A percentile compares a stretch with the other conserved stretches of the same genome.
Evolutionary conservation across 2,113 vertebrate genomes (phyloP).

Genomic region (Prionailurus viverrinus): DNA sequence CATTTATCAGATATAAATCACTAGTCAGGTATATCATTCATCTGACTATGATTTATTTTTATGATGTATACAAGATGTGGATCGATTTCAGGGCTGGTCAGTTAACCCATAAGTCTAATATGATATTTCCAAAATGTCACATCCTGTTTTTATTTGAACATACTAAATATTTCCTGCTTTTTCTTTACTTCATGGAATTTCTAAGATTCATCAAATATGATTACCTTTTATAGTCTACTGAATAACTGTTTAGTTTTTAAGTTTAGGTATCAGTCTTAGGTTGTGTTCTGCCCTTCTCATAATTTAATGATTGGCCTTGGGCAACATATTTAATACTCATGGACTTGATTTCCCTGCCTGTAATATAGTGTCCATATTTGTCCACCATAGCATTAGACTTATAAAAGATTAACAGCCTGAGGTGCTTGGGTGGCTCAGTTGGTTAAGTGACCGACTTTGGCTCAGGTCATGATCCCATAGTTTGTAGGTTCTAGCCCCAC

Average conservation of each 20-base stretch:
- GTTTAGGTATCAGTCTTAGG: neutral
- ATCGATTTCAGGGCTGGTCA: constrained; percentile 20
- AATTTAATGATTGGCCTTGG: neutral
- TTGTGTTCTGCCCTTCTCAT: neutral
- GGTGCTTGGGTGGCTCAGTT: too few species aligned
- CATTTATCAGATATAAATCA: constrained; percentile 24
- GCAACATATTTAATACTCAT: neutral
- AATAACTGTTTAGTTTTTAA: constrained; percentile 43
- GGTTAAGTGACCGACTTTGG: too few species aligned
- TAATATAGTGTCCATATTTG: neutral
- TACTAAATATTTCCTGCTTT: constrained; percentile 15
- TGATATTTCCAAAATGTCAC: neutral
- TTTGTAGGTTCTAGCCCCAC: too few species aligned
- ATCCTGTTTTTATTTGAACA: neutral
- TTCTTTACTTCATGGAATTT: constrained; percentile 7
- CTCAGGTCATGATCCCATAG: too few species aligned
- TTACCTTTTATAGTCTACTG: neutral
- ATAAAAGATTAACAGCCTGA: neutral
- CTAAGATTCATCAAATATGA: constrained; percentile 47
- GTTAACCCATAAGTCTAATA: constrained; percentile 3
- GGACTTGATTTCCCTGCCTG: neutral
- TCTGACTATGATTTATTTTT: neutral
- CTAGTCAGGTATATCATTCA: neutral
- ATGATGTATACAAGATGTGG: neutral
- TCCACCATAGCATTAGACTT: neutral